These are phyloP conservation scores for Sphaerophoria rueppellii DNA, from an alignment of 2,888 invertebrate species.

Conservation along the genomic window DNA sequence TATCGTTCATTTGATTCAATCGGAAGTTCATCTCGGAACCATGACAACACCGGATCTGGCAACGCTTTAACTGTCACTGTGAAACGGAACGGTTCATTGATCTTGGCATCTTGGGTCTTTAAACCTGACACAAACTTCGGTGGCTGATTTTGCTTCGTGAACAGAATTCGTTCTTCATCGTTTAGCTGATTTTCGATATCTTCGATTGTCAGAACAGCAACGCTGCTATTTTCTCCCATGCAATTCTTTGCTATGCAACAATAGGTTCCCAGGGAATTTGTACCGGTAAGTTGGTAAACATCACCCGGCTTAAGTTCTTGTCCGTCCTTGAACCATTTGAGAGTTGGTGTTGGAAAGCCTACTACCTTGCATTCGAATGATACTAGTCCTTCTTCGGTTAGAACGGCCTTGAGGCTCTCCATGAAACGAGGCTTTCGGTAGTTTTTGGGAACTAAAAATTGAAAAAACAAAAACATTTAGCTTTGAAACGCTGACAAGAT, in stretches of 20 bases:
- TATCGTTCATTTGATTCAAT: conserved; percentile 88
- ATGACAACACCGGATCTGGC: conserved; percentile 91
- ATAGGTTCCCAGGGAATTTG: conserved; percentile 94
- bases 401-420: conserved; percentile 93
- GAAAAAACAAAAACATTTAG: conserved; percentile 24
- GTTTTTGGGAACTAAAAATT: conserved; percentile 91
- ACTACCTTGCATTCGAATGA: conserved; percentile 97
- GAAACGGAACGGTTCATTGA: conserved; percentile 91
- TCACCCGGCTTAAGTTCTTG: conserved; percentile 95
- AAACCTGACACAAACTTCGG: conserved; percentile 92
- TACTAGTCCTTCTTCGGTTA: conserved; percentile 95
- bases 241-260: conserved; percentile 94
- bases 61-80: conserved; percentile 91
- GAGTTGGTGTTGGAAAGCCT: conserved; percentile 93
- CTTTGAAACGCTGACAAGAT: neutral
- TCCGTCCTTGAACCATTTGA: conserved; percentile 96
- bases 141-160: conserved; percentile 89
- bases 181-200: conserved; percentile 95
- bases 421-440: conserved; percentile 94
- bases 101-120: conserved; percentile 91
- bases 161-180: conserved; percentile 89
- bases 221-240: conserved; percentile 94
- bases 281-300: conserved; percentile 95
- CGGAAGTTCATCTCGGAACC: conserved; percentile 94
- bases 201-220: conserved; percentile 93